Percentiles rank a stretch among this genome's conserved stretches.
Conservation (phyloP, 2,888 invertebrate genomes). For the Hydraecia micacea region DNA sequence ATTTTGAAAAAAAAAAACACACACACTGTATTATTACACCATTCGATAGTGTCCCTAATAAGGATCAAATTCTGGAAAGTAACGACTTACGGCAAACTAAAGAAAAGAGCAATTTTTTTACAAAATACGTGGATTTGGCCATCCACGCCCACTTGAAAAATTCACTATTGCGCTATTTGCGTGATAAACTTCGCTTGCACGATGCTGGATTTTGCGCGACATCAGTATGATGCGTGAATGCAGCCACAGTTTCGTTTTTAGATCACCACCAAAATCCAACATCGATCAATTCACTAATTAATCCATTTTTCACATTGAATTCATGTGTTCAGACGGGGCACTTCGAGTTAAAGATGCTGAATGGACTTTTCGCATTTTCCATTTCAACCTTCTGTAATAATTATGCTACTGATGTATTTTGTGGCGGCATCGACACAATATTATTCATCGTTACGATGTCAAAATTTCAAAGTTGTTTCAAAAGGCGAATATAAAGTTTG, state of each 20-base stretch:
- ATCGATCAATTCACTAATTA: not conserved
- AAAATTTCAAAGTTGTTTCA: constrained; percentile 14
- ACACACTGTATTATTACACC: too few species aligned
- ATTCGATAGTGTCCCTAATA: too few species aligned
- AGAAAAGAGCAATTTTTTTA: too few species aligned
- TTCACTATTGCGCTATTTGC: too few species aligned
- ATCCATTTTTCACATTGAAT: not conserved
- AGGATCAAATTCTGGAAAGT: too few species aligned
- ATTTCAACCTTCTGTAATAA: constrained; percentile 17
- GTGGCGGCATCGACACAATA: constrained; percentile 8
- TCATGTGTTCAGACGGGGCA: not conserved
- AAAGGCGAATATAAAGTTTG: not conserved
- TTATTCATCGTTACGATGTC: constrained; percentile 30
- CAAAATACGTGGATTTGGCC: too few species aligned
- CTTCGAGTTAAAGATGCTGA: not conserved
- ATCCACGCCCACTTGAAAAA: too few species aligned
- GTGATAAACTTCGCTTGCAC: too few species aligned
- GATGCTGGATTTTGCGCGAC: too few species aligned
- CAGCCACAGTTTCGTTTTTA: not conserved
- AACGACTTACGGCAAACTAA: too few species aligned
- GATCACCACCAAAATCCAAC: not conserved
- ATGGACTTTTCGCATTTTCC: not conserved
- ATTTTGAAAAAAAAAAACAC: too few species aligned
- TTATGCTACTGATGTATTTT: not conserved
- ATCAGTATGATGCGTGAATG: too few species aligned